Percentiles rank a stretch among this genome's conserved stretches.
Conservation (phyloP, 2,888 invertebrate species). For the Agrotis puta region DNA sequence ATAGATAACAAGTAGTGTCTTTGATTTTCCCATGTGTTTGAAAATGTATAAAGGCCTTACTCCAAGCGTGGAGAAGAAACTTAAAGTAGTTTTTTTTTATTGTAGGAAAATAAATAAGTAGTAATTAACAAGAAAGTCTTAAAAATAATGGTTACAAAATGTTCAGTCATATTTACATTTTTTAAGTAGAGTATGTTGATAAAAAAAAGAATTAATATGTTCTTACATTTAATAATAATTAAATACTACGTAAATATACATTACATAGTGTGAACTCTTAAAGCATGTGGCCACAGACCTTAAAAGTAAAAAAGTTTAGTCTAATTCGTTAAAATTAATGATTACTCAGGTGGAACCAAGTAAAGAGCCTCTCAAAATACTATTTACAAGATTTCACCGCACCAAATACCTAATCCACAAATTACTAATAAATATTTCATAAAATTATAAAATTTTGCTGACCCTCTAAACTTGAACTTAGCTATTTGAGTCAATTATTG, state of each 20-base stretch:
- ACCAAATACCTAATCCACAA: slow-evolving; percentile 68
- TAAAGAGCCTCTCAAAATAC: slow-evolving; percentile 80
- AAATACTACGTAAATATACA: slow-evolving; percentile 67
- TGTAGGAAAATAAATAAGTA: slow-evolving; percentile 68
- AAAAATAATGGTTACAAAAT: slow-evolving; percentile 73
- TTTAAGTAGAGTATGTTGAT: slow-evolving; percentile 56
- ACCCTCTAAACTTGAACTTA: slow-evolving; percentile 31
- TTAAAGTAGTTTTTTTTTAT: slow-evolving; percentile 39
- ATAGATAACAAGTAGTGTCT: slow-evolving; percentile 50
- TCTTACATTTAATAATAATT: slow-evolving; percentile 63
- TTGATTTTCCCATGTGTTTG: slow-evolving; percentile 47
- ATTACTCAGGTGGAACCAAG: slow-evolving; percentile 83
- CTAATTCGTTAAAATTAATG: slow-evolving; percentile 59
- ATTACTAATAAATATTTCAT: slow-evolving; percentile 66
- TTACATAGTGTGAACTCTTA: slow-evolving; percentile 72
- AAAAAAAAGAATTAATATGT: slow-evolving; percentile 75
- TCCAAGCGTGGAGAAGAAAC: slow-evolving; percentile 38
- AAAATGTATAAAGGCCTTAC: slow-evolving; percentile 45
- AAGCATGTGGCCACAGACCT: slow-evolving; percentile 75
- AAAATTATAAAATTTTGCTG: slow-evolving; percentile 54
- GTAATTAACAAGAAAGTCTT: slow-evolving; percentile 63
- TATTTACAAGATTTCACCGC: slow-evolving; percentile 89
- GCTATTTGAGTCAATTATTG: slow-evolving; percentile 47
- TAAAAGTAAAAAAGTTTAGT: slow-evolving; percentile 64
- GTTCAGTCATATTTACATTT: slow-evolving; percentile 78